Conservation (phyloP, 92 coral and sea anemone genomes). For the Palythoa grandiflora region DNA sequence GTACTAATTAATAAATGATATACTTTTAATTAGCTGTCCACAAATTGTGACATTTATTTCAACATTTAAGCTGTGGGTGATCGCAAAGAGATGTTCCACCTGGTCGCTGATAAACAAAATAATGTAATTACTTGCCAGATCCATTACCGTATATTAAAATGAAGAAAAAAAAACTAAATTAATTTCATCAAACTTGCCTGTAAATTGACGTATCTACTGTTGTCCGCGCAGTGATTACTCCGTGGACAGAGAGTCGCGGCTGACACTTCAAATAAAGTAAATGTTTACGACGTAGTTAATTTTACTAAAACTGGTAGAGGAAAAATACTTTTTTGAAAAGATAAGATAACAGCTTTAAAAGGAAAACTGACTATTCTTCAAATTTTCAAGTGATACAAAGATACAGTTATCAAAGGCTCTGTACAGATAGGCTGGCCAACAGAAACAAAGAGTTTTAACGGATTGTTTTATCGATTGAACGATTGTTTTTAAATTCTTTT, state of each 20-base stretch:
- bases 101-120: slow-evolving; percentile 81
- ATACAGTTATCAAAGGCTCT: background rate
- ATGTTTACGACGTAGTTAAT: slow-evolving; percentile 47
- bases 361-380: background rate
- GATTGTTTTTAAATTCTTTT: background rate
- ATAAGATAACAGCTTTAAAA: slow-evolving; percentile 43
- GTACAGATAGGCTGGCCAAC: background rate
- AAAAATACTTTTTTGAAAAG: slow-evolving; percentile 44
- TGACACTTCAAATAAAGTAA: slow-evolving; percentile 25
- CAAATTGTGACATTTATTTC: slow-evolving; percentile 66
- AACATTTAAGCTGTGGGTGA: slow-evolving; percentile 69
- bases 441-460: background rate
- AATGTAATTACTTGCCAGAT: slow-evolving; percentile 74
- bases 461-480: slow-evolving; percentile 4
- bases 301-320: slow-evolving; percentile 51
- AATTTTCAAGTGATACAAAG: background rate
- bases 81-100: slow-evolving; percentile 71
- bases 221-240: slow-evolving; percentile 10
- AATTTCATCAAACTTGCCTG: slow-evolving; percentile 51
- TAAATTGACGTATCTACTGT: slow-evolving; percentile 45
- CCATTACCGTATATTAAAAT: slow-evolving; percentile 67
- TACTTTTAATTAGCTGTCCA: slow-evolving; percentile 78
- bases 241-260: slow-evolving; percentile 3
- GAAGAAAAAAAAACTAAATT: slow-evolving; percentile 24
- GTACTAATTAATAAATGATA: slow-evolving; percentile 87